Conservation (phyloP, 2,888 invertebrate species). For the Notodonta ziczac region DNA sequence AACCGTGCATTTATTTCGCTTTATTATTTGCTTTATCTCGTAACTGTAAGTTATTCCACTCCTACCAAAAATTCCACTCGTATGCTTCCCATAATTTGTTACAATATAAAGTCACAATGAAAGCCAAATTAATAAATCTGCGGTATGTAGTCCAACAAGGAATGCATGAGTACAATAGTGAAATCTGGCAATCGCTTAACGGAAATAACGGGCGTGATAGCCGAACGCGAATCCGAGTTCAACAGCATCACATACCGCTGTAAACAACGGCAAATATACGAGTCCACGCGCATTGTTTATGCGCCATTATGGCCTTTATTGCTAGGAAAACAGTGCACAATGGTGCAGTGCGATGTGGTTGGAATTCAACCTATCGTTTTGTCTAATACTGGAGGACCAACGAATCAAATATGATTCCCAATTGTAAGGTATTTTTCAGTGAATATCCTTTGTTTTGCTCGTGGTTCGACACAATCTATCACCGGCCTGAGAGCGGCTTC, state of each 20-base stretch:
- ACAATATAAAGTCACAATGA: too few relatives aligned
- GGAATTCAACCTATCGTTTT: neutral
- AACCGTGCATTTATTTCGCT: too few relatives aligned
- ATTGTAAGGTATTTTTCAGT: too few relatives aligned
- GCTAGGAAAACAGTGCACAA: neutral
- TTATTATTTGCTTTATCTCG: too few relatives aligned
- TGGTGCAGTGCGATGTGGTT: neutral
- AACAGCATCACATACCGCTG: neutral
- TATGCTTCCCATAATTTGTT: too few relatives aligned
- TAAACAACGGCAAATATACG: constrained; percentile 1
- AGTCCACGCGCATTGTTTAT: constrained; percentile 3
- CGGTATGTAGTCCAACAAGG: neutral
- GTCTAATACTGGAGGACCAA: neutral
- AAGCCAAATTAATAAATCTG: too few relatives aligned
- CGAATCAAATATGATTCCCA: neutral
- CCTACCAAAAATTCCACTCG: too few relatives aligned
- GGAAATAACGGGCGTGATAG: neutral
- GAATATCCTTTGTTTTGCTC: too few relatives aligned
- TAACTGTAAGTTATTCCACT: too few relatives aligned
- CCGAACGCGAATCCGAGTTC: constrained; percentile 20
- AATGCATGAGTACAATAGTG: neutral
- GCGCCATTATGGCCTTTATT: neutral
- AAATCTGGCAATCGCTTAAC: neutral
- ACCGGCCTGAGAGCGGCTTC: too few relatives aligned
- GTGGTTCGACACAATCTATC: too few relatives aligned